These are phyloP conservation scores for Eurosta solidaginis DNA, from an alignment of 1,140 invertebrate species.

Conservation along the genomic window DNA sequence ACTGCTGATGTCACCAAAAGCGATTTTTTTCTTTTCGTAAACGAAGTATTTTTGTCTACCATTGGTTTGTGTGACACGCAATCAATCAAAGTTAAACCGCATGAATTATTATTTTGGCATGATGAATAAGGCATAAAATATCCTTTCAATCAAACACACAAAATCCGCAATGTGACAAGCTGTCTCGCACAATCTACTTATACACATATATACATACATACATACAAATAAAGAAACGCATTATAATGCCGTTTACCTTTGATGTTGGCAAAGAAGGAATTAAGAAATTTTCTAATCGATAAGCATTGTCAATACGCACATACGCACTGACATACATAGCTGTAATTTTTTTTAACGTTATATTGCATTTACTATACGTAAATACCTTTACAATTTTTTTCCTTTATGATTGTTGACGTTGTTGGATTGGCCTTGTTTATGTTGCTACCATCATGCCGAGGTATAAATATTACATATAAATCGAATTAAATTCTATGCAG, in stretches of 20 bases:
- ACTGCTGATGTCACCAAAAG: no score
- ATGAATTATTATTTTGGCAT: conserved; percentile 38
- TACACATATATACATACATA: background rate
- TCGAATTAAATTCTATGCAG: background rate
- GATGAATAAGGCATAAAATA: conserved; percentile 38
- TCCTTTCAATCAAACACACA: conserved; percentile 32
- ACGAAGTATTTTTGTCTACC: background rate
- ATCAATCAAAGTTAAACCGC: conserved; percentile 54
- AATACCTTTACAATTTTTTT: background rate
- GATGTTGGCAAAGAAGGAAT: no score
- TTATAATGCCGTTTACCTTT: background rate
- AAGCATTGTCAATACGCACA: background rate
- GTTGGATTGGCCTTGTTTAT: background rate
- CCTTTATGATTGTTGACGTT: background rate
- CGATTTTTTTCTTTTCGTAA: background rate
- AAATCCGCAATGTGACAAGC: background rate
- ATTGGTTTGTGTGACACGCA: background rate
- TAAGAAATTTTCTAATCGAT: background rate
- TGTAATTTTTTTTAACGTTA: background rate
- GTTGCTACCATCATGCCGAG: background rate
- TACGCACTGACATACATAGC: background rate
- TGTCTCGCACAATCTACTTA: background rate
- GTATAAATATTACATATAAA: no score
- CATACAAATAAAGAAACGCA: background rate
- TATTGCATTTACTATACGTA: background rate